Conservation (phyloP, 2,888 invertebrate species). For the Blomia tropicalis region DNA sequence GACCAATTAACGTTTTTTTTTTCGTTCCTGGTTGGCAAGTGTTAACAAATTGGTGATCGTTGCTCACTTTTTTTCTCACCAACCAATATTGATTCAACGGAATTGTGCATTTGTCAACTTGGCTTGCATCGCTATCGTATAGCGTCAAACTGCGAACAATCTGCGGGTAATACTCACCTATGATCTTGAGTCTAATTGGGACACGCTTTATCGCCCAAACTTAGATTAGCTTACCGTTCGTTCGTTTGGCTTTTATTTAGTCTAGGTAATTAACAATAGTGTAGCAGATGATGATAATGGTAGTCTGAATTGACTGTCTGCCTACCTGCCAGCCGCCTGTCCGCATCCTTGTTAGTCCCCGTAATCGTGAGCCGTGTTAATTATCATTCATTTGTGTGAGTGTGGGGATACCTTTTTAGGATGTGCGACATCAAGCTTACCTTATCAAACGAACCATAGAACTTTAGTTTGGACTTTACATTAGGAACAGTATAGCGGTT, state of each 20-base stretch:
- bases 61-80: not conserved
- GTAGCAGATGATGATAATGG: not conserved
- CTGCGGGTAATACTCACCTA: not conserved
- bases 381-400: not conserved
- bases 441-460: too few relatives aligned
- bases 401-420: not conserved
- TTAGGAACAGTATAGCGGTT: too few relatives aligned
- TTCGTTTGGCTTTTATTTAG: not conserved
- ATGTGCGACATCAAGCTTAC: too few relatives aligned
- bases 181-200: not conserved
- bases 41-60: constrained; percentile 1
- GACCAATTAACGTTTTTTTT: too few relatives aligned
- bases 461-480: too few relatives aligned
- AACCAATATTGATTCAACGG: not conserved
- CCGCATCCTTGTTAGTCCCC: constrained; percentile 7
- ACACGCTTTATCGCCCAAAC: not conserved
- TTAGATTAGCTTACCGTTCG: not conserved
- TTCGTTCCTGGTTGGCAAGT: not conserved
- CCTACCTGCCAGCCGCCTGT: too few relatives aligned
- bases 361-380: not conserved
- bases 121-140: not conserved
- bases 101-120: not conserved
- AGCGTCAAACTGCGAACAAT: not conserved
- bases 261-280: not conserved
- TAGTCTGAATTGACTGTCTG: not conserved